Percentiles rank a stretch among this genome's conserved stretches.
Evolutionary conservation across 2,888 invertebrate genomes (phyloP).

Genomic region (Pachymerium ferrugineum): DNA sequence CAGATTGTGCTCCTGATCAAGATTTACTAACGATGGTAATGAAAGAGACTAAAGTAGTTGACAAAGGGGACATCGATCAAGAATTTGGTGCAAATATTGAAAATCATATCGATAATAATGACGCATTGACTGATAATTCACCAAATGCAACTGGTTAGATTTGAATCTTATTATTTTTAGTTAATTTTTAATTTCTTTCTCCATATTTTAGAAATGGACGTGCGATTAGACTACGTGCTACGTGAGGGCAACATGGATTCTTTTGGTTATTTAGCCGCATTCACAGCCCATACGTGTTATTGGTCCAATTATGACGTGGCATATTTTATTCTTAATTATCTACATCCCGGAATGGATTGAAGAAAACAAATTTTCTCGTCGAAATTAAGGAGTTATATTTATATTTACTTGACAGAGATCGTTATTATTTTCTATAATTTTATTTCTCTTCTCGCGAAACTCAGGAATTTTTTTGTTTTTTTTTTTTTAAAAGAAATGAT

Average conservation of each 20-base stretch:
- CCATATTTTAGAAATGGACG: constrained; percentile 51
- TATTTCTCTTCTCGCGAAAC: background rate
- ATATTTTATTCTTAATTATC: constrained; percentile 56
- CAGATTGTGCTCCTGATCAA: constrained; percentile 25
- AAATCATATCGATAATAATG: background rate
- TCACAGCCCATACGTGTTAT: constrained; percentile 61
- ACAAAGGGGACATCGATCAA: background rate
- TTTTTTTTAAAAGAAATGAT: background rate
- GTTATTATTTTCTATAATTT: no score
- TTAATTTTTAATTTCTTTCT: background rate
- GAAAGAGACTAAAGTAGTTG: background rate
- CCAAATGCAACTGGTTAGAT: background rate
- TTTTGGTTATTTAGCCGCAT: constrained; percentile 56
- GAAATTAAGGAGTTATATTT: background rate
- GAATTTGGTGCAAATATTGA: background rate
- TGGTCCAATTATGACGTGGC: constrained; percentile 61
- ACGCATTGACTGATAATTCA: background rate
- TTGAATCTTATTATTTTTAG: no score
- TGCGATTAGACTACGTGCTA: constrained; percentile 58
- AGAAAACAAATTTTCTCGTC: background rate
- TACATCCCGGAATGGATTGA: constrained; percentile 48
- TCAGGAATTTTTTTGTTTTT: no score
- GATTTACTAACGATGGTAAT: constrained; percentile 2
- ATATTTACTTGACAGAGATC: background rate
- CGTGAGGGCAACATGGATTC: constrained; percentile 54